phyloP scores from a whole-genome alignment of 2,888 invertebrate species.

The Hedychridium roseum region DNA sequence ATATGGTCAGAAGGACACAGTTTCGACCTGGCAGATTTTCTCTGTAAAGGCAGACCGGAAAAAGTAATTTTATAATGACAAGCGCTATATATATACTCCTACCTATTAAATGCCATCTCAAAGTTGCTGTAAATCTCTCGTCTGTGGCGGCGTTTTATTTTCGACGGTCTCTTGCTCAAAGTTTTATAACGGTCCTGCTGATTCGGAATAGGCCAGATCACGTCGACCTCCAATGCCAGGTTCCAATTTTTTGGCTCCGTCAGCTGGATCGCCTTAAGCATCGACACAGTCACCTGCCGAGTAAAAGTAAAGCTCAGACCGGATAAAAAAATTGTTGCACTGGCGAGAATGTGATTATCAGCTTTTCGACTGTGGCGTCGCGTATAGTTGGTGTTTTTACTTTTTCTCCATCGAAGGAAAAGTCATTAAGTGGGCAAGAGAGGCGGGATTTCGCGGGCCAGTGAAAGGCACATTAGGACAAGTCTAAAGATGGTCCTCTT shows the following conservation, averaged over 20 bases:
- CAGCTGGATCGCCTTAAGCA: slow-evolving; percentile 68
- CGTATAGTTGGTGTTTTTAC: too few species aligned
- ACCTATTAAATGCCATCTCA: slow-evolving; percentile 65
- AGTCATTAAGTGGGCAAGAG: not conserved
- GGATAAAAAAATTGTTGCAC: too few species aligned
- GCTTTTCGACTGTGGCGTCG: too few species aligned
- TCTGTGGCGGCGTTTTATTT: slow-evolving; percentile 64
- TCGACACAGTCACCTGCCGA: slow-evolving; percentile 70
- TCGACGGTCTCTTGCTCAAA: slow-evolving; percentile 20
- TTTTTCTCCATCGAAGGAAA: not conserved
- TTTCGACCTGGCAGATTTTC: slow-evolving; percentile 70
- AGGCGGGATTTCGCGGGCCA: not conserved
- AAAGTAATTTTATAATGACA: not conserved
- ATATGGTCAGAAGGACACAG: slow-evolving; percentile 74
- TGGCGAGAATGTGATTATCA: too few species aligned
- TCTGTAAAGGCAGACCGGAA: slow-evolving; percentile 61
- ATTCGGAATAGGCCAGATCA: slow-evolving; percentile 64
- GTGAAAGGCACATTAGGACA: not conserved
- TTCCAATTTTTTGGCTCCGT: slow-evolving; percentile 70
- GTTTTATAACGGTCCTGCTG: slow-evolving; percentile 31
- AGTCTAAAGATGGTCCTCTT: not conserved
- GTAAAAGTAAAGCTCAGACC: too few species aligned
- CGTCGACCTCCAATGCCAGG: slow-evolving; percentile 69
- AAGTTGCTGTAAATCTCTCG: slow-evolving; percentile 67
- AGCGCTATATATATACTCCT: slow-evolving; percentile 8